These are phyloP conservation scores for Xanthorhoe spadicearia DNA, from an alignment of 2,888 invertebrate genomes.

Conservation along the genomic window DNA sequence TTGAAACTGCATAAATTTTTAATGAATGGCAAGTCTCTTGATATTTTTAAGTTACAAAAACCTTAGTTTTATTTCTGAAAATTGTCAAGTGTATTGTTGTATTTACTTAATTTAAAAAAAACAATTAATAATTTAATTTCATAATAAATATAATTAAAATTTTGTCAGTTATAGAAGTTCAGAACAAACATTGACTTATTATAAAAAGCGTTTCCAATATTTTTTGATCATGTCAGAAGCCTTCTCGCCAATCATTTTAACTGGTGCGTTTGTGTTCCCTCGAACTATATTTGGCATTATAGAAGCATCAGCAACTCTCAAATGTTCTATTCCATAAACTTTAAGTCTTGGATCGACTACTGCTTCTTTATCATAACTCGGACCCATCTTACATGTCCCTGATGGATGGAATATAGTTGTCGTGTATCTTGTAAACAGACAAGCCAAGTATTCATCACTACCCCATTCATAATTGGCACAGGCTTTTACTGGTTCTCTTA, in stretches of 20 bases:
- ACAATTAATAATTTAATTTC: no score
- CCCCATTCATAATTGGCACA: constrained; percentile 84
- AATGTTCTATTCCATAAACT: constrained; percentile 67
- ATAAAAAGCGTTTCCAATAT: constrained; percentile 58
- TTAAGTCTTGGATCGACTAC: constrained; percentile 66
- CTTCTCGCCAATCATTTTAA: constrained; percentile 92
- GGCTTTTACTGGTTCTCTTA: constrained; percentile 82
- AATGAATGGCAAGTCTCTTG: no score
- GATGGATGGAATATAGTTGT: constrained; percentile 79
- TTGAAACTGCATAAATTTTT: no score
- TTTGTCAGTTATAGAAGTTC: no score
- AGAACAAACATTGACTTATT: background rate
- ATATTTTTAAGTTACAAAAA: background rate
- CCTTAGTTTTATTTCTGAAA: background rate
- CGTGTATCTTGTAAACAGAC: constrained; percentile 86
- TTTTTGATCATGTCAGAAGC: constrained; percentile 69
- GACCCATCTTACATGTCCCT: constrained; percentile 76
- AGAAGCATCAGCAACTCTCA: constrained; percentile 91
- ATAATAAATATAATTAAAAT: no score
- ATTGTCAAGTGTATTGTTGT: background rate
- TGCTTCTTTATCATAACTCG: constrained; percentile 64
- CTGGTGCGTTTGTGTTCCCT: constrained; percentile 92
- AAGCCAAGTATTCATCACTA: constrained; percentile 87
- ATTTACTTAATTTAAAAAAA: no score
- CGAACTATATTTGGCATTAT: constrained; percentile 92